A percentile compares a stretch with the other conserved stretches of the same genome.
Evolutionary conservation across 2,113 vertebrate species (phyloP).

Genomic region (Calidris pygmaea): DNA sequence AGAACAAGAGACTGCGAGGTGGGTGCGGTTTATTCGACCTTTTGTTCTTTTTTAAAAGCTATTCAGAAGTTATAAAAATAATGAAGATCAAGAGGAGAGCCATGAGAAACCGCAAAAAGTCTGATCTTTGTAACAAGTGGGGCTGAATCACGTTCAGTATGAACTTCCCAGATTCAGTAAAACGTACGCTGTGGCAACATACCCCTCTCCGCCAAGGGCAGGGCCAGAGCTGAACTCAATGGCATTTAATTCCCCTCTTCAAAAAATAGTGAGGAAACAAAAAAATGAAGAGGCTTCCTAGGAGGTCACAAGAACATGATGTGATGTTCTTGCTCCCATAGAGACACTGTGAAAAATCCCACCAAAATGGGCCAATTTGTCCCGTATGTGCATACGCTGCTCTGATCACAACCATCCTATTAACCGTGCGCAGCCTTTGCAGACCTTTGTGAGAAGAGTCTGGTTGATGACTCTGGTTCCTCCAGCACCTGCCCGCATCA

Average conservation of each 20-base stretch:
- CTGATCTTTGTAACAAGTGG: background rate
- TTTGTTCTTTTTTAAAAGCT: background rate
- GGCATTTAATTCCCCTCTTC: background rate
- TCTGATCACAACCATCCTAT: background rate
- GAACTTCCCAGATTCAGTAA: background rate
- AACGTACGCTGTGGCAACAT: rapidly evolving
- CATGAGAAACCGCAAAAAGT: background rate
- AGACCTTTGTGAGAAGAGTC: background rate
- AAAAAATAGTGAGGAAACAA: background rate
- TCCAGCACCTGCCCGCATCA: background rate
- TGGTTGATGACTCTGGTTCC: rapidly evolving
- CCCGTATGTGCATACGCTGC: background rate
- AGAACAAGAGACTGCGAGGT: background rate
- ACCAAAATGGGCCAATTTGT: background rate
- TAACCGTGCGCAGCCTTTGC: rapidly evolving
- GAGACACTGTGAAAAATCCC: background rate
- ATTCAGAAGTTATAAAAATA: conserved; percentile 7
- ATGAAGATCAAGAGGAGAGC: background rate
- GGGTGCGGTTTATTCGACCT: background rate
- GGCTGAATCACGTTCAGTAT: background rate
- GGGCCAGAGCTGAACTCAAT: background rate
- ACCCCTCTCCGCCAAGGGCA: background rate
- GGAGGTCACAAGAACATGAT: rapidly evolving
- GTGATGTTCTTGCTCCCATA: background rate
- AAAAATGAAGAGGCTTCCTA: background rate